Percentiles rank a stretch among this genome's conserved stretches.
These are phyloP conservation scores for Orchesellides sinensis DNA, from an alignment of 2,888 invertebrate species.

Conservation along the genomic window DNA sequence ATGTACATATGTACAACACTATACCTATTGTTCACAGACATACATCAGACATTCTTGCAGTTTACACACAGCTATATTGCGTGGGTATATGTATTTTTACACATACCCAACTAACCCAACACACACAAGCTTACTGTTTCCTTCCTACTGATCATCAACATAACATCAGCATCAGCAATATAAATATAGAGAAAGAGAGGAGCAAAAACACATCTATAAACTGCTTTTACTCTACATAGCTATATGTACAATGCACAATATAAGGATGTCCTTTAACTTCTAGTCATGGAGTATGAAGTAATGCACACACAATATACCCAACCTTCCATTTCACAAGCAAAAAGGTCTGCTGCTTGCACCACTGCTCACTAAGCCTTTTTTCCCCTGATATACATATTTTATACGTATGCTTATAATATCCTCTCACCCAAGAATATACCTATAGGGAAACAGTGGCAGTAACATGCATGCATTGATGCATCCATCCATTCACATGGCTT, in stretches of 20 bases:
- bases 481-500: conserved; percentile 46
- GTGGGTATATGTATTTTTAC: conserved; percentile 10
- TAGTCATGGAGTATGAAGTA: conserved; percentile 63
- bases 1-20: too few relatives aligned
- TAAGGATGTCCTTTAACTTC: conserved; percentile 68
- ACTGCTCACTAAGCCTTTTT: background rate
- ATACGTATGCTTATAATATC: background rate
- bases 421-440: background rate
- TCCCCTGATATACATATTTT: too few relatives aligned
- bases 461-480: conserved; percentile 62
- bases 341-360: conserved; percentile 10
- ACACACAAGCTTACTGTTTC: background rate
- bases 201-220: conserved; percentile 25
- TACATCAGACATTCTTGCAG: conserved; percentile 1
- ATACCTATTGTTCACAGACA: too few relatives aligned
- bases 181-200: too few relatives aligned
- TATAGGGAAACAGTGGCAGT: conserved; percentile 41
- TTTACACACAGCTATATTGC: background rate
- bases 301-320: conserved; percentile 22
- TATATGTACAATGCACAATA: conserved; percentile 45
- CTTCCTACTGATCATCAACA: conserved; percentile 16
- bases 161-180: too few relatives aligned
- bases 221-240: too few relatives aligned
- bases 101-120: conserved; percentile 11
- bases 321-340: background rate